Evolutionary conservation across 2,888 invertebrate genomes (phyloP).

Genomic region (Galerucella pusilla): DNA sequence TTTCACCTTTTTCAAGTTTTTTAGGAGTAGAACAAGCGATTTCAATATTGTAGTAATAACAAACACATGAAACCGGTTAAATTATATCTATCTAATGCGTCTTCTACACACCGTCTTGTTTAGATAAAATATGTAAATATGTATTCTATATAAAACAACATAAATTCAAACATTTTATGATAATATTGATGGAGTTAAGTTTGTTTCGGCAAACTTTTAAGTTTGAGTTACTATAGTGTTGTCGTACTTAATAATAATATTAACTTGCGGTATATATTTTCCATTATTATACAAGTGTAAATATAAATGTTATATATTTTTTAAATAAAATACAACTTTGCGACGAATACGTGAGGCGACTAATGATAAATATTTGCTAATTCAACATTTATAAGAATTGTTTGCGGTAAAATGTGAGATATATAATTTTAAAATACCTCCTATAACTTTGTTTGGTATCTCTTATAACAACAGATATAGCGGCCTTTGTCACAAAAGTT

Average conservation of each 20-base stretch:
- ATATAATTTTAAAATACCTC: not conserved
- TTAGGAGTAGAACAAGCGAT: not conserved
- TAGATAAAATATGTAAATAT: constrained; percentile 4
- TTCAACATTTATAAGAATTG: not conserved
- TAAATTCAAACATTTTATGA: constrained; percentile 14
- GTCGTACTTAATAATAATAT: constrained; percentile 1
- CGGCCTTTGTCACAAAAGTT: too few relatives aligned
- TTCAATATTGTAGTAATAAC: not conserved
- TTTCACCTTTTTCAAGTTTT: not conserved
- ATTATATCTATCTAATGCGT: not conserved
- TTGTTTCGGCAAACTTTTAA: constrained; percentile 7
- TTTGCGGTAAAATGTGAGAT: not conserved
- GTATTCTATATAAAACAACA: constrained; percentile 9
- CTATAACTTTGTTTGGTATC: too few relatives aligned
- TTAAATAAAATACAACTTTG: not conserved
- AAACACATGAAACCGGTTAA: not conserved
- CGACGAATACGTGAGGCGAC: not conserved
- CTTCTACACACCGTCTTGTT: constrained; percentile 4
- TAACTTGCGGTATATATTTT: constrained; percentile 10
- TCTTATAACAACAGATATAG: too few relatives aligned
- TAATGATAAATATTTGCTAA: constrained; percentile 7
- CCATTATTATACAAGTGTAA: not conserved
- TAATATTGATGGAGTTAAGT: constrained; percentile 13
- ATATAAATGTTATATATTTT: not conserved
- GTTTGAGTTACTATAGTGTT: not conserved